Percentiles rank a stretch among this genome's conserved stretches.
Conservation (phyloP, 2,888 invertebrate genomes). For the Pomacea canaliculata region DNA sequence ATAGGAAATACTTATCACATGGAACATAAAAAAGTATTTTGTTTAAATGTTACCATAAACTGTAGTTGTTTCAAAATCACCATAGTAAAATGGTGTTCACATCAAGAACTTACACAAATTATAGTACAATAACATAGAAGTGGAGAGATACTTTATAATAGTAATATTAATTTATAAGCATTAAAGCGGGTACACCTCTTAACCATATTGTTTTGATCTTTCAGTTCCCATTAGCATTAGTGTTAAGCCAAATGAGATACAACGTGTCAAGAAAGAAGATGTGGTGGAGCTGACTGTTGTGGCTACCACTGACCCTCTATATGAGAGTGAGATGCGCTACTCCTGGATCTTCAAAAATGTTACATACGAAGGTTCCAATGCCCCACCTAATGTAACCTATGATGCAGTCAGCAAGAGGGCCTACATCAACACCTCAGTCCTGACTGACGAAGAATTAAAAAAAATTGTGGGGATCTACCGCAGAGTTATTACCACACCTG, state of each 20-base stretch:
- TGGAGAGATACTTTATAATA: too few species aligned
- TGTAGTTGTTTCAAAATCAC: too few species aligned
- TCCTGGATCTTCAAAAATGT: slow-evolving; percentile 32
- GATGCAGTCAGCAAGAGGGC: slow-evolving; percentile 14
- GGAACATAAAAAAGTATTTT: too few species aligned
- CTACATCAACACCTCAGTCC: slow-evolving; percentile 33
- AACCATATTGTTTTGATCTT: neutral
- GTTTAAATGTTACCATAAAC: too few species aligned
- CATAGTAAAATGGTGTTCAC: too few species aligned
- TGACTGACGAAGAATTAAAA: slow-evolving; percentile 24
- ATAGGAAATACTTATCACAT: too few species aligned
- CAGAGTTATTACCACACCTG: slow-evolving; percentile 7
- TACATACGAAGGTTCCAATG: slow-evolving; percentile 3
- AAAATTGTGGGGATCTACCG: slow-evolving; percentile 28
- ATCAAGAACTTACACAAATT: too few species aligned
- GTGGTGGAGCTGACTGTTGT: slow-evolving; percentile 32
- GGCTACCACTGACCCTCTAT: slow-evolving; percentile 27
- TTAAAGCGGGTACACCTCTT: too few species aligned
- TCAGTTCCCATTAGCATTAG: slow-evolving; percentile 31
- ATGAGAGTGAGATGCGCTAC: slow-evolving; percentile 11
- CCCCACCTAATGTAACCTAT: slow-evolving; percentile 23
- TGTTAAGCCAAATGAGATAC: neutral
- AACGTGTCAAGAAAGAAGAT: slow-evolving; percentile 27
- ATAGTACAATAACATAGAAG: too few species aligned
- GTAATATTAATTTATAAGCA: too few species aligned